Evolutionary conservation across 2,113 vertebrate genomes (phyloP).

Genomic region (Hirundichthys speculiger): DNA sequence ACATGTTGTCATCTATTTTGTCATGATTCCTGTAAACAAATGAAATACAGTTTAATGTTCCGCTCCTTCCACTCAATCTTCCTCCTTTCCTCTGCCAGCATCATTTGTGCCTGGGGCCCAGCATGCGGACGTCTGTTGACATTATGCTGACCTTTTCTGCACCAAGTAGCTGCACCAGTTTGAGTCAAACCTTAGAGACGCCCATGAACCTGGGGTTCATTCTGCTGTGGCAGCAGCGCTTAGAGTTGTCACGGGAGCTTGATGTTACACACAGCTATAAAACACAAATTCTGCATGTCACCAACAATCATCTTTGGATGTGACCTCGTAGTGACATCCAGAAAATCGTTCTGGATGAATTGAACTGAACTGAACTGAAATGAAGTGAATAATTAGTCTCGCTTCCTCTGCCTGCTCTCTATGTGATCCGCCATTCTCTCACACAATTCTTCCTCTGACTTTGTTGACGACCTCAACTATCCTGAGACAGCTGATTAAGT

Average conservation of each 20-base stretch:
- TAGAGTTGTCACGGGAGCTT: slow-evolving; percentile 4
- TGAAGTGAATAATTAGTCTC: too few relatives aligned
- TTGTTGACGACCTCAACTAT: too few relatives aligned
- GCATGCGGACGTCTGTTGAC: slow-evolving; percentile 54
- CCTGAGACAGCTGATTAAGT: too few relatives aligned
- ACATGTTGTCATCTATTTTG: neutral
- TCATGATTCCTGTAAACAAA: slow-evolving; percentile 11
- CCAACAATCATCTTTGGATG: neutral
- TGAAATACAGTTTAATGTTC: slow-evolving; percentile 36
- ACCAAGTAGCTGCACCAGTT: slow-evolving; percentile 32
- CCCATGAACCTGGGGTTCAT: slow-evolving; percentile 7
- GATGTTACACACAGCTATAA: slow-evolving; percentile 11
- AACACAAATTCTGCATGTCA: slow-evolving; percentile 17
- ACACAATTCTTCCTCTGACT: too few relatives aligned
- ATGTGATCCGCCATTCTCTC: neutral
- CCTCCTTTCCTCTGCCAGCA: slow-evolving; percentile 26
- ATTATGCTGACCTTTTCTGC: slow-evolving; percentile 71
- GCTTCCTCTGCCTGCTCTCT: neutral
- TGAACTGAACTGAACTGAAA: too few relatives aligned
- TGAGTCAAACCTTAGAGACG: slow-evolving; percentile 40
- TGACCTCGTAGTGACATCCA: neutral
- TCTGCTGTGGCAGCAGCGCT: slow-evolving; percentile 22
- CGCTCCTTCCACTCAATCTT: slow-evolving; percentile 7
- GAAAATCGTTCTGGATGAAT: too few relatives aligned
- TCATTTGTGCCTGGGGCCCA: slow-evolving; percentile 37